phyloP scores from a whole-genome alignment of 35 echinoderm and acorn worm genomes.

The Apostichopus japonicus region DNA sequence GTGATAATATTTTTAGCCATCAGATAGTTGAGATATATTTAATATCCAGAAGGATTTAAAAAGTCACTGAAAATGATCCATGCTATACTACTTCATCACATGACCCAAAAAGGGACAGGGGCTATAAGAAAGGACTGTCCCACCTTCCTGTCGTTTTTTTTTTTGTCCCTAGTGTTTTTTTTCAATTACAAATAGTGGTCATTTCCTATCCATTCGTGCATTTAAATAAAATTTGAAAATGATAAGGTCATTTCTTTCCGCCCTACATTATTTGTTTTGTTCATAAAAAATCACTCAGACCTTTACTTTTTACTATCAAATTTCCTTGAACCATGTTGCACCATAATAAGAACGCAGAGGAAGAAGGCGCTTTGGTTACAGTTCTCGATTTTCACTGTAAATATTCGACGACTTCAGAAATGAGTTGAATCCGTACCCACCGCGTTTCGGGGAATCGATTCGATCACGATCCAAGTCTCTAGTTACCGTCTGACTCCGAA shows the following conservation, averaged over 20 bases:
- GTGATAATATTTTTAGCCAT: no score
- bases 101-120: no score
- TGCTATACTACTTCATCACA: no score
- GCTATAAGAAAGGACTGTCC: no score
- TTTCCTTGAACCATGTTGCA: not conserved
- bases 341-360: not conserved
- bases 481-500: not conserved
- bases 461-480: not conserved
- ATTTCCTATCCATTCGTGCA: not conserved
- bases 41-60: no score
- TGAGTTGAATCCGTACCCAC: not conserved
- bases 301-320: slow-evolving; percentile 2
- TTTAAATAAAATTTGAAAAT: not conserved
- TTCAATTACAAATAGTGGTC: not conserved
- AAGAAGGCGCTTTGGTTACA: not conserved
- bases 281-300: not conserved
- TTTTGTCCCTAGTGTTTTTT: no score
- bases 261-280: not conserved
- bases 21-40: no score
- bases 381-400: slow-evolving; percentile 14
- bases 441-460: not conserved
- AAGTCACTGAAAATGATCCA: no score
- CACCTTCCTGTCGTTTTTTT: no score
- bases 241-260: not conserved
- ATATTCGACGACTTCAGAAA: not conserved